Percentiles rank a stretch among this genome's conserved stretches.
phyloP scores from a whole-genome alignment of 2,888 invertebrate species.

The Labia minor region DNA sequence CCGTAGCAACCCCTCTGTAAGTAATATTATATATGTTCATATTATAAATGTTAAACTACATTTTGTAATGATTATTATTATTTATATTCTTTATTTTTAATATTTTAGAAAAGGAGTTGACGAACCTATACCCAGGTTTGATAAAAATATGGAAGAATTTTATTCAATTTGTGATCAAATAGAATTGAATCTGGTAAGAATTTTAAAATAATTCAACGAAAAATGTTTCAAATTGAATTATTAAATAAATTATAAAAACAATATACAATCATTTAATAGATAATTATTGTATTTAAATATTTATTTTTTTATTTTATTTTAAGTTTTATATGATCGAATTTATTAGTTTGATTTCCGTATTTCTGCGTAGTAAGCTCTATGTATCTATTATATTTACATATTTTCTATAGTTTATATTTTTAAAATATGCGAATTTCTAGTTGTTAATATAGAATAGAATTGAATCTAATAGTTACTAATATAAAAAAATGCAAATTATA shows the following conservation, averaged over 20 bases:
- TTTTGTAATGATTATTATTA: conserved; percentile 20
- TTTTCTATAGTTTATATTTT: no score
- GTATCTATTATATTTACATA: no score
- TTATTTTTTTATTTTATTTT: neutral
- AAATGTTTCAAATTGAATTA: neutral
- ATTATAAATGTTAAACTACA: conserved; percentile 17
- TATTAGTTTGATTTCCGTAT: no score
- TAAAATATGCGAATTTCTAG: no score
- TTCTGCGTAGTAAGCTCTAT: no score
- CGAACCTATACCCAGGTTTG: conserved; percentile 66
- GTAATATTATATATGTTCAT: conserved; percentile 33
- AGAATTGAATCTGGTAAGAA: conserved; percentile 72
- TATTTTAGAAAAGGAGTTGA: conserved; percentile 61
- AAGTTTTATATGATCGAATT: conserved; percentile 19
- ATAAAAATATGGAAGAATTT: conserved; percentile 86
- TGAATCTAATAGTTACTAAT: no score
- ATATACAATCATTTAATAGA: conserved; percentile 13
- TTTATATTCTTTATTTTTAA: conserved; percentile 19
- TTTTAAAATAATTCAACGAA: conserved; percentile 18
- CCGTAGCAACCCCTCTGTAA: conserved; percentile 48
- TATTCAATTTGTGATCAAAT: conserved; percentile 93
- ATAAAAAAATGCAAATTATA: no score
- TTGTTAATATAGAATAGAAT: no score
- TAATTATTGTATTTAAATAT: conserved; percentile 18
- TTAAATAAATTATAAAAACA: neutral